A percentile compares a stretch with the other conserved stretches of the same genome.
phyloP scores from a whole-genome alignment of 2,113 vertebrate species.

The human (Homo sapiens) region GRCh38 chr11:102839501-102840000 shows the following conservation, averaged over 20 bases:
- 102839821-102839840: background rate
- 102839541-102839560: background rate
- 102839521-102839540: background rate
- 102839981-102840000: background rate
- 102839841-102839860: background rate
- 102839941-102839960: background rate
- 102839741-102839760: background rate
- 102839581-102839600: background rate
- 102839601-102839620: background rate
- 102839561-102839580: background rate
- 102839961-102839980: background rate
- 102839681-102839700: background rate
- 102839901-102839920: background rate
- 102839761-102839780: background rate
- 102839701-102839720: background rate
- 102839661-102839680: background rate
- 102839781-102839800: background rate
- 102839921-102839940: background rate
- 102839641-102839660: background rate
- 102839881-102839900: background rate
- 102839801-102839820: constrained; percentile 2
- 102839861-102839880: background rate
- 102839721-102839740: background rate
- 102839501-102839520: background rate
- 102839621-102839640: background rate